These are phyloP conservation scores for Mionectes macconnelli DNA, from an alignment of 2,113 vertebrate species.

Conservation along the genomic window DNA sequence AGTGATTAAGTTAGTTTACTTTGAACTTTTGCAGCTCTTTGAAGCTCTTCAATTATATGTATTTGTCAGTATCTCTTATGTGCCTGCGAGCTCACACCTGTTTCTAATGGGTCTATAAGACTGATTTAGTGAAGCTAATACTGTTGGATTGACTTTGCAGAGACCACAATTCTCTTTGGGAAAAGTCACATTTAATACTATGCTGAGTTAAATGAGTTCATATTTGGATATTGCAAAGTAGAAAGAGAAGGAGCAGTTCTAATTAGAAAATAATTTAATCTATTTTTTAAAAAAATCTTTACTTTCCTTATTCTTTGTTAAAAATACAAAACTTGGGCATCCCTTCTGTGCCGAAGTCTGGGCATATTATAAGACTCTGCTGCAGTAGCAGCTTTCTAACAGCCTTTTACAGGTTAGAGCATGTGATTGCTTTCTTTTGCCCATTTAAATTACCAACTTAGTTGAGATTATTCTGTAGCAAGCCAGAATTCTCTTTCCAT, in stretches of 20 bases:
- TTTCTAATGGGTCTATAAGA: not conserved
- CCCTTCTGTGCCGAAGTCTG: not conserved
- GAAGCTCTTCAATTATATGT: not conserved
- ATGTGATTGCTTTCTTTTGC: not conserved
- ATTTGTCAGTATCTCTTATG: not conserved
- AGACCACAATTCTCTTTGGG: not conserved
- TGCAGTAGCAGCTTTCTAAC: not conserved
- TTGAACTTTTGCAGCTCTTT: not conserved
- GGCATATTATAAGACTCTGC: not conserved
- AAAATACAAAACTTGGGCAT: not conserved
- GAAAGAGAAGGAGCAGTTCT: not conserved
- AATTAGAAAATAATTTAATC: not conserved
- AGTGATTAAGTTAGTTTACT: not conserved
- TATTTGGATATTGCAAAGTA: not conserved
- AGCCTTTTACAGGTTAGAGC: not conserved
- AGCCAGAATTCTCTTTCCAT: not conserved
- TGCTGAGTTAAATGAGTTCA: not conserved
- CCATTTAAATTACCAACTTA: not conserved
- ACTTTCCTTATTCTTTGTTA: not conserved
- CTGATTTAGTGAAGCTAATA: not conserved
- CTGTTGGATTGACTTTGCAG: not conserved
- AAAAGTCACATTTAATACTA: not conserved
- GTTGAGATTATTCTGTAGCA: not conserved
- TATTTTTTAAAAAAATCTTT: not conserved
- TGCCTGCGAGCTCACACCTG: not conserved